Base-by-base conservation (phyloP, 2,888 invertebrate species). In the Andrena minutula region DNA sequence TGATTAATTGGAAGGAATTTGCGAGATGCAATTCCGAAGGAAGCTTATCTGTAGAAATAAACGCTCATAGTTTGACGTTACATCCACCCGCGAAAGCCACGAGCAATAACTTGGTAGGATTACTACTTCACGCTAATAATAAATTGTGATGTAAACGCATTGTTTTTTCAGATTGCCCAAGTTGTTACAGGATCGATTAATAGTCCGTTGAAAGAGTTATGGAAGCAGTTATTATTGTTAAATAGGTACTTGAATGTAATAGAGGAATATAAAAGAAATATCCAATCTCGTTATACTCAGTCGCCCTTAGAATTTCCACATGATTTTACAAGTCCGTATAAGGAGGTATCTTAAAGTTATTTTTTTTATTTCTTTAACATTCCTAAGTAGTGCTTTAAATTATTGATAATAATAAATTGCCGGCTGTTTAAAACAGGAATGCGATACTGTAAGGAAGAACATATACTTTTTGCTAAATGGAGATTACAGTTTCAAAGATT, bases 171-270 rank as follows among this genome's bases (percentile, higher is more conserved):
- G 91, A 53, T 87, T 26, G 80, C 77, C 26, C 85, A 91, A 82
- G 63, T 90, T 35, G 78, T 86, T 28, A 85, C 86, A 26, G 90
- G 89, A 58, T 87, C 88, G 66, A 79, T 71, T n/a, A 58, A 64
- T 16, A 89, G 89, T 58, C 83, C 77, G 20, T 71, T 92, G 49
- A 68, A 65, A 51, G 83, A 86, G 28, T 63, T 92, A 8, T 90
- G 91, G 91, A 51, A 85, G 23, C 86, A 92, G 64, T 78, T 92
- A 26, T 30, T 85, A n/a, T 65, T 91, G 35, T 79, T 92, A 30
- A 35, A 88, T 49, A 75, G 86, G 16, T 91, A 89, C 72, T 77
- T 92, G 65, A 76, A 75, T 16, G 86, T 89, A n/a, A 68, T 90
- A 49, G 88, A 90, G 23, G 66, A 79, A 16, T 88, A 86, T 70